Conservation (phyloP, 2,888 invertebrate genomes). For the Sinodicranocentrus sp. region DNA sequence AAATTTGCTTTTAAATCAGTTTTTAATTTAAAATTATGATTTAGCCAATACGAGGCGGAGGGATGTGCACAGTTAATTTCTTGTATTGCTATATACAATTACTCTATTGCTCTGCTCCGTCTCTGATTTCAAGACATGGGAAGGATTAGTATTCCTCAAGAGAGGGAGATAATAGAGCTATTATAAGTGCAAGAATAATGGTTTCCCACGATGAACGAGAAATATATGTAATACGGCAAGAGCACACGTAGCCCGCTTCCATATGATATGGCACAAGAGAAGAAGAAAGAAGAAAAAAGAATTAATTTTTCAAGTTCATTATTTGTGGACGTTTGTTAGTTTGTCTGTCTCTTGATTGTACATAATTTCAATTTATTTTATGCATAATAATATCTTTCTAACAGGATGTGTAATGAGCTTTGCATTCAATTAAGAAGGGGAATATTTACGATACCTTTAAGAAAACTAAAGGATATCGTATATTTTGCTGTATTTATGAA, state of each 20-base stretch:
- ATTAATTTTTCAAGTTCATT: constrained; percentile 55
- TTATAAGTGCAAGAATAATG: neutral
- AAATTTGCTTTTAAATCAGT: constrained; percentile 70
- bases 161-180: neutral
- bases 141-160: neutral
- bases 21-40: constrained; percentile 70
- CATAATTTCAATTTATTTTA: constrained; percentile 60
- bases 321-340: constrained; percentile 34
- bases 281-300: constrained; percentile 32
- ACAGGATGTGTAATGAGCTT: constrained; percentile 46
- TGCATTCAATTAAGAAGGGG: constrained; percentile 47
- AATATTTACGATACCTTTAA: constrained; percentile 49
- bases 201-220: constrained; percentile 53
- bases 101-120: neutral
- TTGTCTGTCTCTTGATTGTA: constrained; percentile 39
- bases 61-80: neutral
- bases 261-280: constrained; percentile 29
- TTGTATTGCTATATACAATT: neutral
- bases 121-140: neutral
- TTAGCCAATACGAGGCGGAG: constrained; percentile 36
- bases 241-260: too few species aligned
- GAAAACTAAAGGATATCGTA: constrained; percentile 43
- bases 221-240: too few species aligned
- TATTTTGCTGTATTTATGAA: constrained; percentile 17
- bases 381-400: constrained; percentile 52